Percentiles rank a stretch among this genome's conserved stretches.
Conservation (phyloP, 1,140 invertebrate genomes). For the Trypoxylus dichotomus region DNA sequence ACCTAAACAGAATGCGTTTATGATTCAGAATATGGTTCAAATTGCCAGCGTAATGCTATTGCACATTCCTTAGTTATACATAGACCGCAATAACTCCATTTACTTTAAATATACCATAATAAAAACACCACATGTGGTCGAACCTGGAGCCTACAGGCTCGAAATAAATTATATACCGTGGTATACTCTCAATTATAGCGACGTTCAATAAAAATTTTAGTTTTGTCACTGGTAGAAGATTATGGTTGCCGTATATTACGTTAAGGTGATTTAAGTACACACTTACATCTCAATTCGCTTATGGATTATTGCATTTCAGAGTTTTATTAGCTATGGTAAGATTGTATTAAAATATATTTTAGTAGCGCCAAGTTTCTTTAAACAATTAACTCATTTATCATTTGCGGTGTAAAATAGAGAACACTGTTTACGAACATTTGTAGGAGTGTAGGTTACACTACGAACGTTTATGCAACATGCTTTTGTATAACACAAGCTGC, state of each 20-base stretch:
- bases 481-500: no score
- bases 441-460: no score
- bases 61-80: neutral
- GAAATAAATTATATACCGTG: neutral
- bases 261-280: neutral
- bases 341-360: no score
- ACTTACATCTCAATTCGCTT: no score
- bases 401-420: no score
- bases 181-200: neutral
- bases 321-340: no score
- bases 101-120: slow-evolving; percentile 3
- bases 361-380: no score
- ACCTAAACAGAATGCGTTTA: neutral
- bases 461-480: no score
- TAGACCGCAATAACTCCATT: neutral
- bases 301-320: no score
- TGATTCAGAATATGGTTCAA: neutral
- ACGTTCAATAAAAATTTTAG: neutral
- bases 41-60: neutral
- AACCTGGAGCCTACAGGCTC: neutral
- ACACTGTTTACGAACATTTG: no score
- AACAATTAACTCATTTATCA: no score
- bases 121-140: neutral
- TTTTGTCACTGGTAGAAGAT: neutral
- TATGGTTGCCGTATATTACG: neutral